Conservation (phyloP, 2,113 vertebrate species). For the Onychostoma macrolepis region DNA sequence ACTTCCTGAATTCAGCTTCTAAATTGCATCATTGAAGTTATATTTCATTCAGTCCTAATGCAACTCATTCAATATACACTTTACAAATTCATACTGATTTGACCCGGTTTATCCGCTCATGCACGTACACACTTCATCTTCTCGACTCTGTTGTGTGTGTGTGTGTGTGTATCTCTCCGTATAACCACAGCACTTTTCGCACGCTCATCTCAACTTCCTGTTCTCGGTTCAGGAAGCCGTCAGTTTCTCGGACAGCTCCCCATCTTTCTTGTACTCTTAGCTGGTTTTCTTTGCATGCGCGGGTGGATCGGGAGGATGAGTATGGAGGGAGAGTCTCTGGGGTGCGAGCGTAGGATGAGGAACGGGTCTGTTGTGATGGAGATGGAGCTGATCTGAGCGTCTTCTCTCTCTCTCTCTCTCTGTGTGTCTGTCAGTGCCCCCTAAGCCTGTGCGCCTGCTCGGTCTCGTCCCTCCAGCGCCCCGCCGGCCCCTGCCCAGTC, state of each 20-base stretch:
- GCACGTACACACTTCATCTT: not conserved
- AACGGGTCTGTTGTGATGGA: not conserved
- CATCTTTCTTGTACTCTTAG: constrained; percentile 17
- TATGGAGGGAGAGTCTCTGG: constrained; percentile 67
- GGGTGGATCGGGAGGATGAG: not conserved
- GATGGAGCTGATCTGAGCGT: constrained; percentile 44
- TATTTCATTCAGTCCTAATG: not conserved
- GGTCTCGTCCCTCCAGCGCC: constrained; percentile 83
- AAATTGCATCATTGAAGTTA: not conserved
- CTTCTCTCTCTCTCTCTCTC: constrained; percentile 11
- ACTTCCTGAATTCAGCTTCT: constrained; percentile 59
- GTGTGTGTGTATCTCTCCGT: constrained; percentile 47
- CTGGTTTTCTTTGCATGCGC: not conserved
- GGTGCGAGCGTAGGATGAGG: constrained; percentile 51
- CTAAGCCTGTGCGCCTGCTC: constrained; percentile 84
- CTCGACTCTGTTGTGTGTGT: not conserved
- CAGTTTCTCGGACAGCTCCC: constrained; percentile 29
- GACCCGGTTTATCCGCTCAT: not conserved
- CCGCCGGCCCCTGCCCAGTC: constrained; percentile 78
- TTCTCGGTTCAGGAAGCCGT: constrained; percentile 83
- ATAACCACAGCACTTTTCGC: constrained; percentile 54
- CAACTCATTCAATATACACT: not conserved
- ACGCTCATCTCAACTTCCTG: constrained; percentile 79
- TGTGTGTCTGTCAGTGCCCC: constrained; percentile 77
- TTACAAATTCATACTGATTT: not conserved